These are phyloP conservation scores for Cyclina sinensis DNA, from an alignment of 1,140 invertebrate species.

Conservation along the genomic window DNA sequence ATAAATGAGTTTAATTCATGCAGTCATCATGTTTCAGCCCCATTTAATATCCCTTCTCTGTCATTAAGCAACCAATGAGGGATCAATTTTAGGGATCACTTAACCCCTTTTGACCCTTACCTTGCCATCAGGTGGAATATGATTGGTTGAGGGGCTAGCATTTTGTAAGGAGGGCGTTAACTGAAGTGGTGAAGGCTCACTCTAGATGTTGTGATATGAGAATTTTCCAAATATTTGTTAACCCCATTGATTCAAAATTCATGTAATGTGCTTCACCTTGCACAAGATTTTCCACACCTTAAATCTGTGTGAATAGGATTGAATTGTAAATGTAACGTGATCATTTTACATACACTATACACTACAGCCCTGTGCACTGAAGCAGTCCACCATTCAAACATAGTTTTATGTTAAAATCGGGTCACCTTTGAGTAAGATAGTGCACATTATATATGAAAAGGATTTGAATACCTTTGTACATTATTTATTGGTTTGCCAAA, in stretches of 20 bases:
- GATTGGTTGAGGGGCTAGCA: neutral
- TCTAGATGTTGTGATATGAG: neutral
- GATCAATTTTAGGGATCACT: neutral
- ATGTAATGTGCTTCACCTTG: neutral
- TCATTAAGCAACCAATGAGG: neutral
- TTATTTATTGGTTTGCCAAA: conserved; percentile 2
- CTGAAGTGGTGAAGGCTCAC: neutral
- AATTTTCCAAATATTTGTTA: neutral
- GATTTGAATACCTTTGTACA: conserved; percentile 8
- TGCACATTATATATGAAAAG: conserved; percentile 27
- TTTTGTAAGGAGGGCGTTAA: neutral
- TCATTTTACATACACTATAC: conserved; percentile 25
- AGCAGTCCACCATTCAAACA: conserved; percentile 11
- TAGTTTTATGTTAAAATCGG: conserved; percentile 16
- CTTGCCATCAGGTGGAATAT: neutral
- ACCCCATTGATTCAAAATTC: neutral
- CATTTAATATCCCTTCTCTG: neutral
- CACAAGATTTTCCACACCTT: conserved; percentile 29
- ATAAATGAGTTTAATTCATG: neutral
- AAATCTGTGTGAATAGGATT: neutral
- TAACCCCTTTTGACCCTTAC: conserved; percentile 11
- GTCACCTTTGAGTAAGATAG: conserved; percentile 10
- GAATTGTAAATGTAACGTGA: conserved; percentile 22
- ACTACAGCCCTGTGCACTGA: conserved; percentile 1
- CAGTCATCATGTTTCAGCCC: too few relatives aligned